phyloP scores from a whole-genome alignment of 2,113 vertebrate genomes.

The Formicarius rufipectus region DNA sequence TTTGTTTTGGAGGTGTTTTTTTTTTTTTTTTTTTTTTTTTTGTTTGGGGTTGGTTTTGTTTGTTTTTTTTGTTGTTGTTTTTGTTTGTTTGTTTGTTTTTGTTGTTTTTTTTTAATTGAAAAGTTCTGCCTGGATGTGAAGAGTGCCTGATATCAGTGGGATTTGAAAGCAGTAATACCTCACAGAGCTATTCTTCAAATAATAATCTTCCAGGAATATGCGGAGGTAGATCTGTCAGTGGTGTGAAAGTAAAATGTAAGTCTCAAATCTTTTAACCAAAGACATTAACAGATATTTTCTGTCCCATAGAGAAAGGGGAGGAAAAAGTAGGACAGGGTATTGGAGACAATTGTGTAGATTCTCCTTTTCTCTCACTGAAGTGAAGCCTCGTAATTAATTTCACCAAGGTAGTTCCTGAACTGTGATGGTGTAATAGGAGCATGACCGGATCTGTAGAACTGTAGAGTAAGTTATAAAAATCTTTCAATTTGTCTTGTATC shows the following conservation, averaged over 20 bases:
- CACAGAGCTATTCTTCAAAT: background rate
- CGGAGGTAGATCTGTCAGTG: background rate
- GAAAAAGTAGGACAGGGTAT: background rate
- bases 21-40: too few relatives aligned
- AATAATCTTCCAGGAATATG: background rate
- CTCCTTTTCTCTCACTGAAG: background rate
- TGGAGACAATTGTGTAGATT: background rate
- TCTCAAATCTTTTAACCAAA: background rate
- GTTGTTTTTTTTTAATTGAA: background rate
- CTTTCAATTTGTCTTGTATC: background rate
- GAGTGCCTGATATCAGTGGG: background rate
- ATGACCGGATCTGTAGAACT: background rate
- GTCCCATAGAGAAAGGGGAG: background rate
- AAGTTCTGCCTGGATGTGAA: background rate
- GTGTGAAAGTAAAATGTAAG: background rate
- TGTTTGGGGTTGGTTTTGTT: too few relatives aligned
- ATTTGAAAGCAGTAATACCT: background rate
- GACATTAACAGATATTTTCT: background rate
- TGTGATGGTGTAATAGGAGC: background rate
- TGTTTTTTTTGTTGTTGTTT: too few relatives aligned
- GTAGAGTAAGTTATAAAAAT: background rate
- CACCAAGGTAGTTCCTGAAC: background rate
- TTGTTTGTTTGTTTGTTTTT: too few relatives aligned
- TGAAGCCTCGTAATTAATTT: background rate
- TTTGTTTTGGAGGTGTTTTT: too few relatives aligned